These are phyloP conservation scores for Eclectus roratus DNA, from an alignment of 2,113 vertebrate species.

Conservation along the genomic window DNA sequence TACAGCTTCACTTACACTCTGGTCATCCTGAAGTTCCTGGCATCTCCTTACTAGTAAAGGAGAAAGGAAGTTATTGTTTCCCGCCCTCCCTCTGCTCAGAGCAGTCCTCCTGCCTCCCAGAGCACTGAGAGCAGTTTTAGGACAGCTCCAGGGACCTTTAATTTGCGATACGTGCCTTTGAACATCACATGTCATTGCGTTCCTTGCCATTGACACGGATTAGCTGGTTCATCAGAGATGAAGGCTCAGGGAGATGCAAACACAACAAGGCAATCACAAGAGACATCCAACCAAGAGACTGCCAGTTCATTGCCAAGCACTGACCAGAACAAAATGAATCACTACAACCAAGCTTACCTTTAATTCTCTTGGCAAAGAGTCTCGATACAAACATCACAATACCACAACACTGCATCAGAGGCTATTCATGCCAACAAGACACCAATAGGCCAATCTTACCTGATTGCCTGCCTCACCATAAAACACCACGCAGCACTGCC, in stretches of 20 bases:
- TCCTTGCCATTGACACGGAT: background rate
- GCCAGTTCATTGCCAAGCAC: background rate
- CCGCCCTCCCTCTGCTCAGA: background rate
- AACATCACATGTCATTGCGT: accelerated
- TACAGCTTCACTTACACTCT: background rate
- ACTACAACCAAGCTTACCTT: background rate
- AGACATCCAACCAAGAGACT: background rate
- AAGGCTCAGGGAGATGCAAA: background rate
- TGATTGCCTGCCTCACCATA: background rate
- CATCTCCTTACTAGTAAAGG: background rate
- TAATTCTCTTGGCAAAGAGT: background rate
- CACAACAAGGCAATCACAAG: background rate
- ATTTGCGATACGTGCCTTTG: background rate
- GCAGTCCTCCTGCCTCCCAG: background rate
- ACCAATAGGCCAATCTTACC: background rate
- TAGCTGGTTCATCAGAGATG: background rate
- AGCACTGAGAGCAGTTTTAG: background rate
- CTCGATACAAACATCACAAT: background rate
- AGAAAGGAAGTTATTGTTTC: background rate
- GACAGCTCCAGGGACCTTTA: background rate
- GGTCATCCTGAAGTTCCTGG: background rate
- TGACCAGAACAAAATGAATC: background rate
- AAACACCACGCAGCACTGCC: accelerated
- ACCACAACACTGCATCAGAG: background rate
- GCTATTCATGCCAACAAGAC: accelerated